Conservation (phyloP, 2,797 vertebrate genomes). For the Helicolenus hilgendorfi region DNA sequence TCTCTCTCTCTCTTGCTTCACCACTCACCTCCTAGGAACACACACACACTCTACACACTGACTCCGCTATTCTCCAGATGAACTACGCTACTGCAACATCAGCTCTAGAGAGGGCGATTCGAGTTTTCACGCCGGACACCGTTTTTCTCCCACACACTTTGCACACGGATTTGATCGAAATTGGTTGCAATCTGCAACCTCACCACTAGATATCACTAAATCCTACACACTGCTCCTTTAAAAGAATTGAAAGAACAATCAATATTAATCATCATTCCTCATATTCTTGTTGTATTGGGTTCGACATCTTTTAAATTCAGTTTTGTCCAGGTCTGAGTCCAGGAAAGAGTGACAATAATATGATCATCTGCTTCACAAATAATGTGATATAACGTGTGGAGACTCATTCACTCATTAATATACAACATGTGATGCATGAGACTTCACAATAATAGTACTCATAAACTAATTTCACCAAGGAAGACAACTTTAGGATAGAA, state of each 20-base stretch:
- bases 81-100: too few species aligned
- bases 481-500: not conserved
- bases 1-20: too few species aligned
- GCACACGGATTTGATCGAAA: too few species aligned
- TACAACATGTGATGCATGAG: not conserved
- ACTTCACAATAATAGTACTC: not conserved
- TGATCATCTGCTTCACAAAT: not conserved
- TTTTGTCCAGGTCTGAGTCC: conserved; percentile 37
- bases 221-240: too few species aligned
- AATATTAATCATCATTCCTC: not conserved
- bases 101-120: too few species aligned
- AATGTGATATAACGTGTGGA: not conserved
- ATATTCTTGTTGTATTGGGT: not conserved
- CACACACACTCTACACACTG: too few species aligned
- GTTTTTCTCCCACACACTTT: too few species aligned
- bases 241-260: not conserved
- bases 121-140: fast-evolving
- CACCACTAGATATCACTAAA: too few species aligned
- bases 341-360: not conserved
- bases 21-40: too few species aligned
- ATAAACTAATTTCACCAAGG: not conserved
- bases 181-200: too few species aligned
- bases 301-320: not conserved
- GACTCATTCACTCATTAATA: not conserved
- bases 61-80: too few species aligned